Conservation (phyloP, 2,888 invertebrate species). For the Enchytraeus crypticus region DNA sequence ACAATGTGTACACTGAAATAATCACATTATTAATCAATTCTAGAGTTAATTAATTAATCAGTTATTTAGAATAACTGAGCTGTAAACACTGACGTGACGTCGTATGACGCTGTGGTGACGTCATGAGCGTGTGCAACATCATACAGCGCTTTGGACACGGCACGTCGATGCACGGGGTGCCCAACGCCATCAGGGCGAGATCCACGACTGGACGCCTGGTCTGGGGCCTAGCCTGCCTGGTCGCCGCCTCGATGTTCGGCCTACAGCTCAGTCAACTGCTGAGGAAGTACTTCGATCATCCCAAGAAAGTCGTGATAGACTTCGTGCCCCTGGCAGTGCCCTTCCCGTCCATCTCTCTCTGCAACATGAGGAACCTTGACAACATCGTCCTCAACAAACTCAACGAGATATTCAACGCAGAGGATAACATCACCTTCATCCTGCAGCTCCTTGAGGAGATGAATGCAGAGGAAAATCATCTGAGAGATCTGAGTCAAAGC, state of each 20-base stretch:
- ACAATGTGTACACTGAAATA: too few species aligned
- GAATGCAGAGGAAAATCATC: too few species aligned
- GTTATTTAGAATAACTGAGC: too few species aligned
- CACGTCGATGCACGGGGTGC: slow-evolving; percentile 27
- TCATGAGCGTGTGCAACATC: too few species aligned
- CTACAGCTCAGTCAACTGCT: slow-evolving; percentile 21
- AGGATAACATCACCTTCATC: slow-evolving; percentile 1
- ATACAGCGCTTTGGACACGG: slow-evolving; percentile 17
- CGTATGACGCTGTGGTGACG: too few species aligned
- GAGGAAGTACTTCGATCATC: slow-evolving; percentile 22
- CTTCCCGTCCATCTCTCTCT: slow-evolving; percentile 25
- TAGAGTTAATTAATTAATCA: too few species aligned
- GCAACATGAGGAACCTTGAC: slow-evolving; percentile 27
- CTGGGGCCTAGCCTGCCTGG: slow-evolving; percentile 20
- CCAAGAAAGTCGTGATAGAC: slow-evolving; percentile 25
- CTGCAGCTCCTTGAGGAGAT: not conserved
- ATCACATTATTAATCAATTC: too few species aligned
- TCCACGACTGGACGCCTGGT: slow-evolving; percentile 17
- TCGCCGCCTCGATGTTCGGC: slow-evolving; percentile 20
- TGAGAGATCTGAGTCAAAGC: too few species aligned
- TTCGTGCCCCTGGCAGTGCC: slow-evolving; percentile 20
- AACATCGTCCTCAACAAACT: slow-evolving; percentile 22
- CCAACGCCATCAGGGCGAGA: slow-evolving; percentile 20
- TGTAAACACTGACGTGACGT: too few species aligned
- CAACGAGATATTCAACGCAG: slow-evolving; percentile 21